phyloP scores from a whole-genome alignment of 2,888 invertebrate genomes.

The Nipponacmea schrenckii region DNA sequence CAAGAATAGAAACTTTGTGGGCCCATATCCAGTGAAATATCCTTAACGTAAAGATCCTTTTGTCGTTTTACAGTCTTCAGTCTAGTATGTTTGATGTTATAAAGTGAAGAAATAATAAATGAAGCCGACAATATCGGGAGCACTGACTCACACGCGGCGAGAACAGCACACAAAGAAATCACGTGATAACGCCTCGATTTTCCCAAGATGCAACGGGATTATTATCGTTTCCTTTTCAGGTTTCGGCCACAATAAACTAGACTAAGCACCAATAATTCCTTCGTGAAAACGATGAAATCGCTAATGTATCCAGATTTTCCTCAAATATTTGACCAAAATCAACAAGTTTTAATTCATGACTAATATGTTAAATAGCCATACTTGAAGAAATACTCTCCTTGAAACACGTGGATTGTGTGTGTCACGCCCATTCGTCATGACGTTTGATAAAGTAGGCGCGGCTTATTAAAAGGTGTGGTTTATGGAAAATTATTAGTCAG shows the following conservation, averaged over 20 bases:
- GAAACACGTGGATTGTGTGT: too few species aligned
- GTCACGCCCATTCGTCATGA: neutral
- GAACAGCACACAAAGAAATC: conserved; percentile 65
- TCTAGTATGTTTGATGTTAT: too few species aligned
- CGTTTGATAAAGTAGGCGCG: neutral
- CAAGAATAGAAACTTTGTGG: conserved; percentile 31
- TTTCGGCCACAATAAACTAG: neutral
- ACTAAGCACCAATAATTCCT: neutral
- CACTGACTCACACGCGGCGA: conserved; percentile 65
- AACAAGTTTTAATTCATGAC: too few species aligned
- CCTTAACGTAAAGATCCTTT: conserved; percentile 1
- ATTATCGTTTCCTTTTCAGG: conserved; percentile 5
- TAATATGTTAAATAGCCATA: too few species aligned
- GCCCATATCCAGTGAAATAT: conserved; percentile 19
- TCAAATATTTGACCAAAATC: too few species aligned
- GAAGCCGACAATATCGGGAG: conserved; percentile 22
- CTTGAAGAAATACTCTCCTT: too few species aligned
- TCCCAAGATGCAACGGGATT: conserved; percentile 51
- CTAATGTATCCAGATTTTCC: too few species aligned
- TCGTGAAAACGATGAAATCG: too few species aligned
- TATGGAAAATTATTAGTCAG: neutral
- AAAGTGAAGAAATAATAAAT: neutral
- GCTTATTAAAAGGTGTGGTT: neutral
- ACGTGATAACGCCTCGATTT: conserved; percentile 63
- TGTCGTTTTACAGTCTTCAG: neutral